Conservation (phyloP, 2,888 invertebrate genomes). For the Galerucella calmariensis region DNA sequence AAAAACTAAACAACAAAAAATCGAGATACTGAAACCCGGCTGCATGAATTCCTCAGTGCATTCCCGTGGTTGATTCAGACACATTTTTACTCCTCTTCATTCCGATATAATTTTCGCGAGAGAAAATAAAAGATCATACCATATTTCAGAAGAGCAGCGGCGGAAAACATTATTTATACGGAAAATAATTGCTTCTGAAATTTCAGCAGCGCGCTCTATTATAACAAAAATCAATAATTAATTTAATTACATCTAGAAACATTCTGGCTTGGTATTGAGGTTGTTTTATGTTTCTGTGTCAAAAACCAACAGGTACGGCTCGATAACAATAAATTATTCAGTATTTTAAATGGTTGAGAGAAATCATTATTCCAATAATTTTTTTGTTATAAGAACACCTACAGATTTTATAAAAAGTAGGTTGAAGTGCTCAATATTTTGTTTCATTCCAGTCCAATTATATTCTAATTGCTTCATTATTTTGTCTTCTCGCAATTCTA, state of each 20-base stretch:
- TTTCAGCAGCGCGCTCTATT: constrained; percentile 29
- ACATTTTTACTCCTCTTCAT: constrained; percentile 13
- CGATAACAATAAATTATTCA: too few species aligned
- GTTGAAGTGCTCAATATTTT: not conserved
- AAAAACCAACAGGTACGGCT: not conserved
- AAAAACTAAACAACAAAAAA: not conserved
- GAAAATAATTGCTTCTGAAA: constrained; percentile 39
- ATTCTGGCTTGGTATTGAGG: constrained; percentile 16
- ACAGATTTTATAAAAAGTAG: not conserved
- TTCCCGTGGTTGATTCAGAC: constrained; percentile 11
- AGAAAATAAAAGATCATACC: constrained; percentile 21
- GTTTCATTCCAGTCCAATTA: constrained; percentile 1
- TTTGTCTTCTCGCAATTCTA: constrained; percentile 2
- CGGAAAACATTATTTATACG: constrained; percentile 35
- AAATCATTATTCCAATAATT: too few species aligned
- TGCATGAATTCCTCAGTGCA: constrained; percentile 11
- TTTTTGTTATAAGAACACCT: not conserved
- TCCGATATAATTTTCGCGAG: constrained; percentile 22
- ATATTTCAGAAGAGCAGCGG: constrained; percentile 24
- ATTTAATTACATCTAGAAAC: constrained; percentile 21
- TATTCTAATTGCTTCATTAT: constrained; percentile 8
- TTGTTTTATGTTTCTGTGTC: constrained; percentile 5
- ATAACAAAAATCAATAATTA: constrained; percentile 33
- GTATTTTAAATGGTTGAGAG: too few species aligned
- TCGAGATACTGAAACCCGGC: constrained; percentile 1